Conservation (phyloP, 2,797 vertebrate species). For the Peromyscus aztecus region DNA sequence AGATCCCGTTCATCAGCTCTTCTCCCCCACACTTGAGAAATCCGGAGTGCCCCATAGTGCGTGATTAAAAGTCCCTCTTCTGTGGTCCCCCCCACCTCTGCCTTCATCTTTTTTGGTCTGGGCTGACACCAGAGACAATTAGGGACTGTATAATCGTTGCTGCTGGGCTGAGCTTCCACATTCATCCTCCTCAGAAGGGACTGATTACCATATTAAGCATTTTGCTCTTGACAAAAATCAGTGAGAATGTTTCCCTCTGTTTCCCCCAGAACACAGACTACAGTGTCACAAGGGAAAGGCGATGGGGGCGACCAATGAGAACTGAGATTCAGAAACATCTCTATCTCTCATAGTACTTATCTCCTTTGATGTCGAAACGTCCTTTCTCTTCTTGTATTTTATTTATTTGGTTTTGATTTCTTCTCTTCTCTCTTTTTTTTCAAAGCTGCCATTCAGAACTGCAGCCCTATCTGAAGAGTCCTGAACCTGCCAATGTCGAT, state of each 20-base stretch:
- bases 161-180: conserved; percentile 85
- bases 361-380: conserved; percentile 83
- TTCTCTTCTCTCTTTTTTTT: neutral
- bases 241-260: conserved; percentile 70
- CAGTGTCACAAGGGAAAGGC: conserved; percentile 72
- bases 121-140: conserved; percentile 85
- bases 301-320: conserved; percentile 56
- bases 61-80: conserved; percentile 44
- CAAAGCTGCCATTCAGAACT: conserved; percentile 59
- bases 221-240: conserved; percentile 84
- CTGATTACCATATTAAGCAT: conserved; percentile 87
- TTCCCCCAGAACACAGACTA: conserved; percentile 70
- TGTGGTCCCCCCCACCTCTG: conserved; percentile 45
- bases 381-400: conserved; percentile 71
- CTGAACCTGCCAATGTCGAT: conserved; percentile 43
- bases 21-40: neutral
- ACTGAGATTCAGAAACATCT: conserved; percentile 74
- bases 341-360: conserved; percentile 71
- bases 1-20: conserved; percentile 43
- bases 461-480: neutral
- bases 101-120: conserved; percentile 72
- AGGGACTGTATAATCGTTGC: conserved; percentile 84
- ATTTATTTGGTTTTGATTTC: conserved; percentile 70
- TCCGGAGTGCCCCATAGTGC: neutral
- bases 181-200: conserved; percentile 73